Evolutionary conservation across 2,797 vertebrate genomes (phyloP), one percentile per base, ranked within the genome.

Genomic region (Scolopax rusticola): DNA sequence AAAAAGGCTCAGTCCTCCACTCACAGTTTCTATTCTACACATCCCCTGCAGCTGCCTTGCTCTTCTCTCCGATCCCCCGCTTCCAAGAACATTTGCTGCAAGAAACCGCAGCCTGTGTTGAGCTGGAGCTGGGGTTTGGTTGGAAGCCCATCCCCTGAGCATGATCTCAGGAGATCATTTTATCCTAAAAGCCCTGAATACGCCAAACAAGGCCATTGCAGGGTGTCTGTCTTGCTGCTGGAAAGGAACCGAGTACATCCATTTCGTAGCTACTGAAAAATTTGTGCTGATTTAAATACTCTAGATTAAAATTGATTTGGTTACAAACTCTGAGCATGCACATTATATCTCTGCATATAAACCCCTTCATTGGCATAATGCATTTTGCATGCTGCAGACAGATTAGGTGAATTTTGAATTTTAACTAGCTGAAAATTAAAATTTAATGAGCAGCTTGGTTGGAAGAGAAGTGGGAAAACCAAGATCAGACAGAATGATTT

Each of bases 341-440:
- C 41, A 12, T 88, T 48, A 38, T 86, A 93, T 56, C 82, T 91
- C 73, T 95, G 91, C 83, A 73, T 76, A 91, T 64, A 96, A 88
- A 30, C 41, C 84, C 65, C 80, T 71, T 92, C 89, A 84, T 32
- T 96, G 89, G 70, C 47, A 36, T 95, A 95, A 93, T 91, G 87
- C 85, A 63, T 95, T 95, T 93, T 78, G 87, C 93, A 93, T 64
- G 74, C 87, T 93, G 85, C 76, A 90, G 59, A 76, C 63, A 94
- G 94, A 95, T 96, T 90, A 95, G 23, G 76, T 57, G 67, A 84
- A 91, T 90, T 90, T 70, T 51, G 93, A 93, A 94, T 96, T 90
- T 96, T 92, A 96, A 97, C 63, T 84, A 96, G 90, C 67, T 93
- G 67, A 47, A 91, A 95, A 96, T 96, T 88, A 94, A 95, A 95